phyloP scores from a whole-genome alignment of 2,888 invertebrate genomes.

The Drosophila helvetica region DNA sequence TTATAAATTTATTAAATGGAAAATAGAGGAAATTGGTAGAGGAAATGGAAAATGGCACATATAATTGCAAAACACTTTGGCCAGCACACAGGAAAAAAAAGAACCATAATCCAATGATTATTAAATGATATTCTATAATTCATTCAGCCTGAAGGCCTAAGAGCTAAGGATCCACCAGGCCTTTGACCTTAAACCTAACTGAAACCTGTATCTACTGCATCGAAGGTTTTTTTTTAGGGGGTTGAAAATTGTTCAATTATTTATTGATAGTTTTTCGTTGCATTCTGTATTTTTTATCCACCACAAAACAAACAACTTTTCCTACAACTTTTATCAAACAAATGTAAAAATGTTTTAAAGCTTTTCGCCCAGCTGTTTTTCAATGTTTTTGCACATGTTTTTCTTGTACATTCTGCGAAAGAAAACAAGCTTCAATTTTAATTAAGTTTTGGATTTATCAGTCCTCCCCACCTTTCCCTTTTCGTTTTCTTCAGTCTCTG shows the following conservation, averaged over 20 bases:
- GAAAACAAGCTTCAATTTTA: conserved; percentile 58
- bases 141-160: no score
- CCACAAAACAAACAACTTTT: no score
- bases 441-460: conserved; percentile 58
- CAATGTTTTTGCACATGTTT: conserved; percentile 2
- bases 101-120: not conserved
- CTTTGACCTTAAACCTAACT: not conserved
- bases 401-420: not conserved
- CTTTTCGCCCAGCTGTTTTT: conserved; percentile 2
- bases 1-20: not conserved
- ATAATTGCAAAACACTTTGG: not conserved
- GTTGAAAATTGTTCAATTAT: no score
- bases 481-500: conserved; percentile 12
- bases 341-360: not conserved
- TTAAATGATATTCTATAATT: not conserved
- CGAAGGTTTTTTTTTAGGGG: no score
- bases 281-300: not conserved
- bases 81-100: not conserved
- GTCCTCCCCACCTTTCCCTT: not conserved
- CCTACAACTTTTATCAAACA: no score
- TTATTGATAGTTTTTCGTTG: not conserved
- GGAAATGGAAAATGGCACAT: not conserved
- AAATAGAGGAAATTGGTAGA: not conserved
- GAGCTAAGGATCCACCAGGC: no score
- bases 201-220: no score